Base-by-base conservation (phyloP, 2,888 invertebrate genomes). In the Pseudeuparius sepicola region DNA sequence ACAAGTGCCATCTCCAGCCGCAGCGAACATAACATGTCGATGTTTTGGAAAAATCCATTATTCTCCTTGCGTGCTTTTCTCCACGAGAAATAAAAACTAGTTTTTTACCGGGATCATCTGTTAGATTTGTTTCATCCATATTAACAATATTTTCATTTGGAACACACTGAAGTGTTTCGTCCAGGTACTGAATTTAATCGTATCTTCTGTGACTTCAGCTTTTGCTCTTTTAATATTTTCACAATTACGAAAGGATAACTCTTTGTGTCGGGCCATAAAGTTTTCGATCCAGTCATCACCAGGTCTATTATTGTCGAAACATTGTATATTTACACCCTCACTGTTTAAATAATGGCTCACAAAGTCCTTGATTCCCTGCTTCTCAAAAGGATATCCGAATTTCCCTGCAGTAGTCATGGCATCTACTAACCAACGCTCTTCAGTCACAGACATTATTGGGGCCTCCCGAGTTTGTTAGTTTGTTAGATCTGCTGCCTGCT, bases 361-460 rank as follows among this genome's bases (percentile, higher is more conserved):
- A 14, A 25, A 25, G 4, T 25, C 25, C 10, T 25, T 29, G 29
- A 29, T 29, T 29, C 5, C 32, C 32, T 32, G 9, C 14, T 53
- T 64, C 2, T 64, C 64, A 3, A 57, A 63, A 24, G 63, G 61
- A 13, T 63, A 63, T 17, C 44, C 62, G 15, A 29, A 2, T 13
- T 36, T 36, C 36, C 6, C 36, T 33, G 29, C 29, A 23, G 9
- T 29, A 29, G 29, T 29, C 18, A 20, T 29, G 20, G 29, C 29
- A 29, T 29, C 29, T 18, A 28, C 1, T 24, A 24, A n/a, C n/a
- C n/a, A n/a, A n/a, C n/a, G n/a, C n/a, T n/a, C n/a, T n/a, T n/a
- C n/a, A n/a, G n/a, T n/a, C n/a, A n/a, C n/a, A n/a, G n/a, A n/a
- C n/a, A n/a, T n/a, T n/a, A n/a, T n/a, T n/a, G n/a, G n/a, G n/a